phyloP scores from a whole-genome alignment of 2,888 invertebrate species.

The Drosophila atripex region DNA sequence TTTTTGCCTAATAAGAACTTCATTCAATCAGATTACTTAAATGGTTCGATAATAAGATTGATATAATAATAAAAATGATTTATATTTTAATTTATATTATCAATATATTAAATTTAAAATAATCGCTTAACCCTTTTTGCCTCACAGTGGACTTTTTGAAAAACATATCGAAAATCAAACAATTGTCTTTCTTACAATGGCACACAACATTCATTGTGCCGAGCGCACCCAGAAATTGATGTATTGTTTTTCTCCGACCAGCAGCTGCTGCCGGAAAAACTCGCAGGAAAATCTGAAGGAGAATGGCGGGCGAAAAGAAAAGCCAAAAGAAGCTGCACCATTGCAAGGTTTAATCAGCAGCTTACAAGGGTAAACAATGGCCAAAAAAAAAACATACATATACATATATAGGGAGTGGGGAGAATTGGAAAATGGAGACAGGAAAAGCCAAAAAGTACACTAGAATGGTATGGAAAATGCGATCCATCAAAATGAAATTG shows the following conservation, averaged over 20 bases:
- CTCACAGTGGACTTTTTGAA: conserved; percentile 10
- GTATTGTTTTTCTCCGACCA: conserved; percentile 39
- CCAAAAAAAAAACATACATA: neutral
- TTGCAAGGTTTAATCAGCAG: conserved; percentile 76
- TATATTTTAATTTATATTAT: no score
- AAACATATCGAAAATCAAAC: conserved; percentile 78
- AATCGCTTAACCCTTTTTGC: neutral
- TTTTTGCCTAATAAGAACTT: no score
- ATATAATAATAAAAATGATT: no score
- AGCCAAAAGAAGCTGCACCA: conserved; percentile 33
- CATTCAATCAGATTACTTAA: no score
- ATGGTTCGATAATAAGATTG: no score
- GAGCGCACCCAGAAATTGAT: conserved; percentile 61
- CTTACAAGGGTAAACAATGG: conserved; percentile 75
- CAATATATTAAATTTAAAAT: no score
- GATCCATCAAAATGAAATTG: conserved; percentile 80
- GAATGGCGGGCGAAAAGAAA: conserved; percentile 4
- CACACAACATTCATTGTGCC: conserved; percentile 59
- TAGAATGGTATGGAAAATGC: conserved; percentile 45
- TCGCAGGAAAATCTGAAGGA: conserved; percentile 12
- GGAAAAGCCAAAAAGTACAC: conserved; percentile 59
- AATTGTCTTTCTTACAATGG: conserved; percentile 74
- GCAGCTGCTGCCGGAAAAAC: conserved; percentile 24
- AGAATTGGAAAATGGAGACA: neutral
- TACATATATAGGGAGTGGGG: neutral